Percentiles rank a stretch among this genome's conserved stretches.
phyloP scores from a whole-genome alignment of 2,888 invertebrate genomes.

The Eledona agricola region DNA sequence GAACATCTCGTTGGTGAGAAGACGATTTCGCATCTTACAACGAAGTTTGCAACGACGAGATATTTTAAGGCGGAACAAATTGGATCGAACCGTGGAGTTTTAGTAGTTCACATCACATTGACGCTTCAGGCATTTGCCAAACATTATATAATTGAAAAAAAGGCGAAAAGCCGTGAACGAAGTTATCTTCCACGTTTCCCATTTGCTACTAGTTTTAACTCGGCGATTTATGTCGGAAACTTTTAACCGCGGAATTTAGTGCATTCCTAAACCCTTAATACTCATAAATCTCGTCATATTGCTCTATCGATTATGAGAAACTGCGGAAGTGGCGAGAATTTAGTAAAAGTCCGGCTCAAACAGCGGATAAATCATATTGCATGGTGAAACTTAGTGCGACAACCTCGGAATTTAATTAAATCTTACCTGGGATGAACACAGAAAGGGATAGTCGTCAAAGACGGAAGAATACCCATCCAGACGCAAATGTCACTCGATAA shows the following conservation, averaged over 20 bases:
- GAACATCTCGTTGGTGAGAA: constrained; percentile 15
- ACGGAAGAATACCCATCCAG: constrained; percentile 21
- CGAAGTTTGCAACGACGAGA: constrained; percentile 31
- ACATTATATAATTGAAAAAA: constrained; percentile 26
- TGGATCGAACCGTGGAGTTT: constrained; percentile 31
- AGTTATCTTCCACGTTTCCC: constrained; percentile 1
- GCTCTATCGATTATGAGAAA: constrained; percentile 24
- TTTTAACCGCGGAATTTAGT: constrained; percentile 23
- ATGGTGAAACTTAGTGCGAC: constrained; percentile 15
- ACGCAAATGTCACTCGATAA: constrained; percentile 31
- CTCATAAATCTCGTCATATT: constrained; percentile 17
- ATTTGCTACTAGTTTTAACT: constrained; percentile 17
- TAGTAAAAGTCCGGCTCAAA: constrained; percentile 7
- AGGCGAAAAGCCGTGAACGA: constrained; percentile 14
- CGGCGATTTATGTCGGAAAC: constrained; percentile 19
- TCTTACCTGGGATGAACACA: constrained; percentile 8
- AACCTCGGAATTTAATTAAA: constrained; percentile 35
- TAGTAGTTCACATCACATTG: constrained; percentile 26
- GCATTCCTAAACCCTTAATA: constrained; percentile 10
- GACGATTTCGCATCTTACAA: constrained; percentile 18
- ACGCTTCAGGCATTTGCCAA: constrained; percentile 22
- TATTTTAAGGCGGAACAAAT: constrained; percentile 32
- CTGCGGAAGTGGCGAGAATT: constrained; percentile 10
- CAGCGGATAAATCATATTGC: constrained; percentile 27
- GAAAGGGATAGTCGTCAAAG: constrained; percentile 15